These are phyloP conservation scores for Malthinus seriepunctatus DNA, from an alignment of 2,888 invertebrate species.

Conservation along the genomic window DNA sequence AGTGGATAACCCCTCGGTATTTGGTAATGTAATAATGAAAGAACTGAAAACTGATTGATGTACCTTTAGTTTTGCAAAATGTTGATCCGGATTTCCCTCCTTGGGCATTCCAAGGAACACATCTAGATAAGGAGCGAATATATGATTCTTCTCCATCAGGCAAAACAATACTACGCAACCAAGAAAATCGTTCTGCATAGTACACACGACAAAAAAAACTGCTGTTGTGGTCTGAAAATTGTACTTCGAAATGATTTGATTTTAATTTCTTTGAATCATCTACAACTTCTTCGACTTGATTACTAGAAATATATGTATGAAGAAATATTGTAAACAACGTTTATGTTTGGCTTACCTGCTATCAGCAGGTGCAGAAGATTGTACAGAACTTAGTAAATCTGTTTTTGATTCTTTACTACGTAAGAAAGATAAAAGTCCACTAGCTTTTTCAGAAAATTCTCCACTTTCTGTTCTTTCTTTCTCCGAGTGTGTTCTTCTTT, in stretches of 20 bases:
- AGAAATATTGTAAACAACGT: neutral
- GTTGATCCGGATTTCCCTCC: constrained; percentile 98
- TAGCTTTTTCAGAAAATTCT: constrained; percentile 43
- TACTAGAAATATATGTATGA: constrained; percentile 10
- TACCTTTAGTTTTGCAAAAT: constrained; percentile 91
- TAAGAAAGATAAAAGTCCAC: constrained; percentile 51
- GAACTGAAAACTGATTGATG: too few species aligned
- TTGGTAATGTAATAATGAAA: too few species aligned
- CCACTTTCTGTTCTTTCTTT: constrained; percentile 49
- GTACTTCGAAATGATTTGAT: constrained; percentile 59
- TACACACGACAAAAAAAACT: constrained; percentile 89
- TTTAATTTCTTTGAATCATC: constrained; percentile 50
- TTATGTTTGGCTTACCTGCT: constrained; percentile 9
- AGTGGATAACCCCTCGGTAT: too few species aligned
- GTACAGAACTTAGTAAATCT: constrained; percentile 25
- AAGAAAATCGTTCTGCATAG: constrained; percentile 90
- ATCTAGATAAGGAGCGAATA: constrained; percentile 83
- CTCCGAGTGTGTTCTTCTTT: constrained; percentile 54
- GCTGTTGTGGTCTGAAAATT: constrained; percentile 67
- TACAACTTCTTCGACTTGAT: constrained; percentile 39
- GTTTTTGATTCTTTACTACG: constrained; percentile 46
- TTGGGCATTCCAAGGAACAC: constrained; percentile 88
- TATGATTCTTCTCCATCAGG: constrained; percentile 70
- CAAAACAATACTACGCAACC: constrained; percentile 63
- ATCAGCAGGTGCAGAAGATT: constrained; percentile 14